A percentile compares a stretch with the other conserved stretches of the same genome.
Evolutionary conservation across 2,113 vertebrate genomes (phyloP).

Genomic region (Tympanuchus pallidicinctus): DNA sequence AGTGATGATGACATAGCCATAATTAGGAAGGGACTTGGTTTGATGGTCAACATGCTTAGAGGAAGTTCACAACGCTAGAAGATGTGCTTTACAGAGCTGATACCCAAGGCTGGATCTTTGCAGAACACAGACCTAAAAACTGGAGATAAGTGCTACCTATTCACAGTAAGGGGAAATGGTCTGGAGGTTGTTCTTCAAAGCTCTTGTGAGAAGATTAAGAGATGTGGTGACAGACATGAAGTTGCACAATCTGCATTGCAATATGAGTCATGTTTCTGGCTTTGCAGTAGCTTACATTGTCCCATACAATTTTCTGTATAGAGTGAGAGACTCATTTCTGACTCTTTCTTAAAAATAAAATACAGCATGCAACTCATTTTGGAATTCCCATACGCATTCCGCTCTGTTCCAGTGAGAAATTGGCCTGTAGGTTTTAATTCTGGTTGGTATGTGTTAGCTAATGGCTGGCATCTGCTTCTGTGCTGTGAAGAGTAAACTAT

Average conservation of each 20-base stretch:
- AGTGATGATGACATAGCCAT: neutral
- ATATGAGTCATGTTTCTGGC: neutral
- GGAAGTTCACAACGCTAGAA: neutral
- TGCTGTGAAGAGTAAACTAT: slow-evolving; percentile 23
- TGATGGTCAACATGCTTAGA: neutral
- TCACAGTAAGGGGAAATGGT: neutral
- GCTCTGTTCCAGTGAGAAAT: neutral
- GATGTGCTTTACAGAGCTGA: neutral
- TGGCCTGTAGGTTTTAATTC: neutral
- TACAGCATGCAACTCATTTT: neutral
- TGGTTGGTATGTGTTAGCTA: neutral
- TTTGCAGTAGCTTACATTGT: neutral
- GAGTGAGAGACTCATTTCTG: neutral
- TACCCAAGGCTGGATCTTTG: neutral
- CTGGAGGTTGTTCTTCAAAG: neutral
- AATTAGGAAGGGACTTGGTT: neutral
- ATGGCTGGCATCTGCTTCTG: slow-evolving; percentile 24
- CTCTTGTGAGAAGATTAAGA: accelerated
- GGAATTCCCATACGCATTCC: neutral
- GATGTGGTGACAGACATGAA: neutral
- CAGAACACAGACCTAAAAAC: neutral
- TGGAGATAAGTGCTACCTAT: neutral
- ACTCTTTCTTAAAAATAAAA: neutral
- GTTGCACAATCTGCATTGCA: neutral
- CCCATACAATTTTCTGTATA: neutral